phyloP scores from a whole-genome alignment of 2,113 vertebrate species.

The Cranoglanis bouderius region DNA sequence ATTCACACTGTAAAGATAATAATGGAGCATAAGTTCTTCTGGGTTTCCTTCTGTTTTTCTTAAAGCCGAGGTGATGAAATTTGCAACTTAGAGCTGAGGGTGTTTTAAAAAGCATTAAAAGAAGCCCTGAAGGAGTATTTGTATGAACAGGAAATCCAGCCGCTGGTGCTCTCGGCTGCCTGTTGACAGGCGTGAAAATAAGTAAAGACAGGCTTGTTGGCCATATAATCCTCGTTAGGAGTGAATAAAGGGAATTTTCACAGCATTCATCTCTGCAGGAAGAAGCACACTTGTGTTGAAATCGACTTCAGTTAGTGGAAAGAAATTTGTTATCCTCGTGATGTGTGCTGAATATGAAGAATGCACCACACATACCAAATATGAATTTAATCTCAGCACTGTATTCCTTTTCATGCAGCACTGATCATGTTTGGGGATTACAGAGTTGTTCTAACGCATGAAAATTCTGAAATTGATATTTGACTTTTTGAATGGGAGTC shows the following conservation, averaged over 20 bases:
- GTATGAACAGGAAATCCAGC: conserved; percentile 43
- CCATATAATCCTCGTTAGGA: conserved; percentile 21
- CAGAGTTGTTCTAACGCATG: background rate
- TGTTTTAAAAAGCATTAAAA: conserved; percentile 21
- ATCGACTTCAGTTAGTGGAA: background rate
- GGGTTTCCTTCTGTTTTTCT: background rate
- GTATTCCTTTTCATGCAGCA: background rate
- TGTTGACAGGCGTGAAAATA: conserved; percentile 42
- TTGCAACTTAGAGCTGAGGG: conserved; percentile 21
- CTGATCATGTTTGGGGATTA: background rate
- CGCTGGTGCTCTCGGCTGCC: conserved; percentile 15
- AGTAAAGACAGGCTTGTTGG: conserved; percentile 24
- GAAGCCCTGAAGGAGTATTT: conserved; percentile 19
- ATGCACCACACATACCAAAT: background rate
- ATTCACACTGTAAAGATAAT: conserved; percentile 2
- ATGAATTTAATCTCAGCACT: background rate
- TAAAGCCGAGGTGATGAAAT: conserved; percentile 14
- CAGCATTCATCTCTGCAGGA: conserved; percentile 13
- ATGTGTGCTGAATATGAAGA: background rate
- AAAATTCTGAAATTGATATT: background rate
- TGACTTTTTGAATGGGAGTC: background rate
- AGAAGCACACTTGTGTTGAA: background rate
- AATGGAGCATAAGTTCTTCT: background rate
- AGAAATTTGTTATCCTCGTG: background rate
- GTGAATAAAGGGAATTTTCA: conserved; percentile 14